phyloP scores from a whole-genome alignment of 2,797 vertebrate species.

The Hephaestus fuliginosus region DNA sequence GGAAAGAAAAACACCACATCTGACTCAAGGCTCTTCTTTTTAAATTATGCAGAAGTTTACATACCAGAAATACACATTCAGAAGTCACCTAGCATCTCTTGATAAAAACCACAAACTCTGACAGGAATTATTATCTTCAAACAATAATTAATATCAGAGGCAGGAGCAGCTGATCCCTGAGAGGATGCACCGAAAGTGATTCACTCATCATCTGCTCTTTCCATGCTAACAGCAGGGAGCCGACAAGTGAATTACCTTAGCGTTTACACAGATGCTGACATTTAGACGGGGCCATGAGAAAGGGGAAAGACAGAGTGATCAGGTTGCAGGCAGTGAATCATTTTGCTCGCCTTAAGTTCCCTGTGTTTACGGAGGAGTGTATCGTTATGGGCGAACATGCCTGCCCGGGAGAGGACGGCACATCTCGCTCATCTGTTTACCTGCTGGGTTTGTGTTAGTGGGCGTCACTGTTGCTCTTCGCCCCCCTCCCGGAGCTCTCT shows the following conservation, averaged over 20 bases:
- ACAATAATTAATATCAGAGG: constrained; percentile 26
- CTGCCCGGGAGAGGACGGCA: constrained; percentile 11
- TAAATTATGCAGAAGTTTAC: constrained; percentile 12
- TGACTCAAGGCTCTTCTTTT: constrained; percentile 45
- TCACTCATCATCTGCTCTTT: constrained; percentile 41
- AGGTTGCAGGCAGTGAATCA: constrained; percentile 60
- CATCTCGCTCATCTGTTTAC: constrained; percentile 37
- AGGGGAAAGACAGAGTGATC: constrained; percentile 56
- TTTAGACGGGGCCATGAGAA: constrained; percentile 75
- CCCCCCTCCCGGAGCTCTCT: constrained; percentile 26
- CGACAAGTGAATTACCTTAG: constrained; percentile 63
- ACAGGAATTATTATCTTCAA: neutral
- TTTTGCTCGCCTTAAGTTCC: constrained; percentile 19
- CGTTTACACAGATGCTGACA: constrained; percentile 82
- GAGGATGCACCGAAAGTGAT: constrained; percentile 43
- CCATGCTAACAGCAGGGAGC: constrained; percentile 56
- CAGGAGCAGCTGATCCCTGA: constrained; percentile 48
- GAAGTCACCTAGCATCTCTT: constrained; percentile 16
- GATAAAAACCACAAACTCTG: neutral
- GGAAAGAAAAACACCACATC: constrained; percentile 1
- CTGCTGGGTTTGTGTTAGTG: constrained; percentile 55
- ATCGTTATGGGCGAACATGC: constrained; percentile 39
- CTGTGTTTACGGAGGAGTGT: constrained; percentile 36
- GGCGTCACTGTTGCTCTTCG: constrained; percentile 46
- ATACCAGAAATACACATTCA: constrained; percentile 34